Evolutionary conservation across 1,140 invertebrate genomes (phyloP), one percentile per base, ranked within the genome.

Genomic region (Sycophila sp.): DNA sequence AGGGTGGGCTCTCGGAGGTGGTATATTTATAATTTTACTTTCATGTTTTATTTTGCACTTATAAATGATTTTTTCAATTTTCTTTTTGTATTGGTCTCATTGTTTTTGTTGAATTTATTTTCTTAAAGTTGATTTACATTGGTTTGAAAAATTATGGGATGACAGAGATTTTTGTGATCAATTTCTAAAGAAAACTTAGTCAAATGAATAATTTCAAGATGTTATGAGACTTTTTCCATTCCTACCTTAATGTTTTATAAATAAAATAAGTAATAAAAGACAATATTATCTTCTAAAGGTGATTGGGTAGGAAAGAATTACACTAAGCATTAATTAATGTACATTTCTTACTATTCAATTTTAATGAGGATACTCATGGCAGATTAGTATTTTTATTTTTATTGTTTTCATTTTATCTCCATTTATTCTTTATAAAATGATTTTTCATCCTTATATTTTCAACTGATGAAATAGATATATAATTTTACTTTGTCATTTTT

Each of bases 1-100:
- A 78, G 82, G 83, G 82, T 84, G 81, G 81, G 83, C 77, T 73
- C 80, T 80, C 76, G 75, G 79, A 83, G 79, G 80, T 82, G 80
- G 78, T 84, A 82, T 79, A 69, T 72, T 80, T 79, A 73, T 75
- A 77, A 78, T 80, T 79, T 78, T 67, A 76, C 62, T 68, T 75
- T 73, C 77, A 64, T 77, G 65, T 77, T 62, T 75, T 65, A 47
- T 71, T 62, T 62, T 51, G 19, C 51, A 76, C 67, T 71, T 72
- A 34, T 70, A 79, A 80, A 69, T 78, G 73, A 73, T 77, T 73
- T 75, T 77, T 75, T n/a, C 17, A 55, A 69, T 69, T n/a, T 71
- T 26, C 28, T 19, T 34, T 34, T n/a, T n/a, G n/a, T n/a, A n/a
- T n/a, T n/a, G n/a, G 19, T 47, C 42, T 47, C 17, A 22, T 17